phyloP scores from a whole-genome alignment of 2,888 invertebrate species.

The Pilophorus perplexus region DNA sequence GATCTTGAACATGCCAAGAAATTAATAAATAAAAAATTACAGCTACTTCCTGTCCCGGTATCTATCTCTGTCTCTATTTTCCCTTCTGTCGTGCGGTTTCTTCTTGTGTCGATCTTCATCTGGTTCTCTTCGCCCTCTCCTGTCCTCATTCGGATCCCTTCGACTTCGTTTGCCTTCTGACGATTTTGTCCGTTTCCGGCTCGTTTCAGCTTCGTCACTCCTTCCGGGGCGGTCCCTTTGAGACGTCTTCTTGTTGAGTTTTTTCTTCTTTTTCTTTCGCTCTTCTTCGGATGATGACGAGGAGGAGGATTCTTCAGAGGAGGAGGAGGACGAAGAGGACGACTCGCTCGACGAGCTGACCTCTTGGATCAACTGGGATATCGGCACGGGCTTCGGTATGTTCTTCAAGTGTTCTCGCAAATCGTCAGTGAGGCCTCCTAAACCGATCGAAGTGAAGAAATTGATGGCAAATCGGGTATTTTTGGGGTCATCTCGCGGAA shows the following conservation, averaged over 20 bases:
- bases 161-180: neutral
- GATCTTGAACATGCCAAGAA: too few species aligned
- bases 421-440: conserved; percentile 87
- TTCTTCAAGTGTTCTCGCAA: conserved; percentile 82
- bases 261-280: conserved; percentile 1
- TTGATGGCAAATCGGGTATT: conserved; percentile 97
- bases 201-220: neutral
- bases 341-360: conserved; percentile 49
- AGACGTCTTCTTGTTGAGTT: neutral
- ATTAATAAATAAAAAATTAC: too few species aligned
- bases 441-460: conserved; percentile 94
- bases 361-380: conserved; percentile 52
- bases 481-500: conserved; percentile 93
- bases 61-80: neutral
- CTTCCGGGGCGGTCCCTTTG: neutral
- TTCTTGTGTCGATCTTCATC: neutral
- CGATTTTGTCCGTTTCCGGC: neutral
- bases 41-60: too few species aligned
- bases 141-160: conserved; percentile 3
- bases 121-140: neutral
- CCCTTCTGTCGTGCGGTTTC: neutral
- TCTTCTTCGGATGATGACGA: conserved; percentile 2
- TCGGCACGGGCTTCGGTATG: conserved; percentile 60
- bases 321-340: conserved; percentile 44
- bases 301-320: neutral